A percentile compares a stretch with the other conserved stretches of the same genome.
Evolutionary conservation across 2,888 invertebrate species (phyloP).

Genomic region (Ophion costatus): DNA sequence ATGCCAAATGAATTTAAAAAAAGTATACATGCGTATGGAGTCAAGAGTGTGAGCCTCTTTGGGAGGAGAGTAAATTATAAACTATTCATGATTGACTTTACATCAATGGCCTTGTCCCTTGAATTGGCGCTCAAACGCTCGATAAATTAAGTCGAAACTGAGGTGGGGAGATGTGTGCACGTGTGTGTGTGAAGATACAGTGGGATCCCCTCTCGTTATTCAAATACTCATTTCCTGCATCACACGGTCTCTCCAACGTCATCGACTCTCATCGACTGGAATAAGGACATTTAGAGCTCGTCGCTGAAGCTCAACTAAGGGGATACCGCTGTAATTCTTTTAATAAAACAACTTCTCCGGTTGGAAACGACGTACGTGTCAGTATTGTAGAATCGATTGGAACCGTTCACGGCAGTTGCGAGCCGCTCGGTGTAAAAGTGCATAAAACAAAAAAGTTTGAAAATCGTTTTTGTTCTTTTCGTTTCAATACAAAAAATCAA

Average conservation of each 20-base stretch:
- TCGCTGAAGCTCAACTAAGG: conserved; percentile 24
- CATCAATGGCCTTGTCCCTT: conserved; percentile 82
- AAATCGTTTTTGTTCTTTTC: neutral
- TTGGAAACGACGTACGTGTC: conserved; percentile 2
- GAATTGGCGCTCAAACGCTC: conserved; percentile 76
- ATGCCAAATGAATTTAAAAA: conserved; percentile 13
- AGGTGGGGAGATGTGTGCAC: conserved; percentile 50
- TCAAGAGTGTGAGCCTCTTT: conserved; percentile 12
- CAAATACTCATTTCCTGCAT: conserved; percentile 83
- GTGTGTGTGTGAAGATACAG: conserved; percentile 1
- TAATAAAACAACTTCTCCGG: conserved; percentile 18
- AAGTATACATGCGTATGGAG: conserved; percentile 11
- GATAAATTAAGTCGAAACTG: conserved; percentile 77
- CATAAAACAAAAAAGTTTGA: neutral
- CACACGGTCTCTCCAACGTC: conserved; percentile 69
- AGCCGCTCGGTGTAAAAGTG: neutral
- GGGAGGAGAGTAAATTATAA: conserved; percentile 73
- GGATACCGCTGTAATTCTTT: neutral
- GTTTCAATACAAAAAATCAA: neutral
- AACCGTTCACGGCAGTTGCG: neutral
- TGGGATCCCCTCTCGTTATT: conserved; percentile 74
- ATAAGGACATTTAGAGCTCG: conserved; percentile 70
- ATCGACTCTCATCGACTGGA: conserved; percentile 68
- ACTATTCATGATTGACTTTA: conserved; percentile 75
- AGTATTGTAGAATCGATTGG: neutral